Percentiles rank a stretch among this genome's conserved stretches.
phyloP scores from a whole-genome alignment of 2,797 vertebrate genomes.

The Gymnothorax reevesii region DNA sequence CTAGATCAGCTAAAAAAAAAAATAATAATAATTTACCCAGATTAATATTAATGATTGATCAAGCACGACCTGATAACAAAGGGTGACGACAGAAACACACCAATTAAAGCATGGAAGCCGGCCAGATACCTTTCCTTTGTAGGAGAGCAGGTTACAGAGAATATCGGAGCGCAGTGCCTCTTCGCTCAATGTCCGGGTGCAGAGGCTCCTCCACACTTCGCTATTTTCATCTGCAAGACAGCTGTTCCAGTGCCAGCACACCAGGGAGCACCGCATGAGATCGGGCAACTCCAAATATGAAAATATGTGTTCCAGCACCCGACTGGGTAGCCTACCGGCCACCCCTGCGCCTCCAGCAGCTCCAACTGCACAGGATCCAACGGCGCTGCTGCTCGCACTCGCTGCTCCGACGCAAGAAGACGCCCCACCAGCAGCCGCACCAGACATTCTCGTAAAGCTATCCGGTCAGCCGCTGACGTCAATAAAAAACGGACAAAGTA shows the following conservation, averaged over 20 bases:
- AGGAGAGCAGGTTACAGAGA: conserved; percentile 91
- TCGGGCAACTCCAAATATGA: conserved; percentile 90
- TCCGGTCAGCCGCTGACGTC: conserved; percentile 45
- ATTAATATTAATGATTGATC: not conserved
- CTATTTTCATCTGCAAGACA: conserved; percentile 94
- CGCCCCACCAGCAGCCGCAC: conserved; percentile 70
- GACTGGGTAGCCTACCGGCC: conserved; percentile 83
- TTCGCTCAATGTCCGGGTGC: conserved; percentile 80
- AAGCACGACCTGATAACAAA: not conserved
- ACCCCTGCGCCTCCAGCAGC: conserved; percentile 56
- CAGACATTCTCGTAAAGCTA: conserved; percentile 66
- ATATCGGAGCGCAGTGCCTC: conserved; percentile 94
- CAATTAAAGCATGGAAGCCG: not conserved
- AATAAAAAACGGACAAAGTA: not conserved
- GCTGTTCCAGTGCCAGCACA: conserved; percentile 93
- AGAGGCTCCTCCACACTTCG: conserved; percentile 97
- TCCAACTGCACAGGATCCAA: conserved; percentile 61
- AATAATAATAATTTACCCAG: too few species aligned
- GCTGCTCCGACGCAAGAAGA: conserved; percentile 71
- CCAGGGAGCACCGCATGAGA: conserved; percentile 84
- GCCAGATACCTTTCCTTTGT: conserved; percentile 85
- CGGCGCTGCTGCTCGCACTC: conserved; percentile 68
- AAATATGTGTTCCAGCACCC: conserved; percentile 91
- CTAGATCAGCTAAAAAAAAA: not conserved
- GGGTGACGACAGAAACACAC: not conserved